phyloP scores from a whole-genome alignment of 1,140 invertebrate genomes.

The Bombus polaris region DNA sequence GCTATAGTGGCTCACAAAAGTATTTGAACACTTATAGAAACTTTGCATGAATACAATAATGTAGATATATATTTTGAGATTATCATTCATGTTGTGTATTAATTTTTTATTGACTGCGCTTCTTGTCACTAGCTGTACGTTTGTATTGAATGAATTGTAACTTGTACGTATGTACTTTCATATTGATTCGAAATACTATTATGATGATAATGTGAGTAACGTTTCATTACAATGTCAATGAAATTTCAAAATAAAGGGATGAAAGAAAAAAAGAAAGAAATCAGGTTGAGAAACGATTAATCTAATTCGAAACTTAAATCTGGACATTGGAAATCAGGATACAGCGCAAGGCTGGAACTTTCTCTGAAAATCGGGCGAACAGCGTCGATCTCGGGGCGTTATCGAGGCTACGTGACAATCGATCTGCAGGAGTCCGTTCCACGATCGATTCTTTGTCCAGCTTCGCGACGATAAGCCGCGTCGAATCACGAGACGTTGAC shows the following conservation, averaged over 20 bases:
- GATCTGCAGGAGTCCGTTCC: slow-evolving; percentile 65
- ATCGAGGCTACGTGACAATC: slow-evolving; percentile 49
- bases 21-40: not conserved
- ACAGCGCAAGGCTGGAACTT: not conserved
- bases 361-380: slow-evolving; percentile 22
- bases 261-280: no score
- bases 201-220: no score
- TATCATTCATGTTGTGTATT: no score
- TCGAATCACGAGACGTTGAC: slow-evolving; percentile 72
- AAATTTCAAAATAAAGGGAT: no score
- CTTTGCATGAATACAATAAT: no score
- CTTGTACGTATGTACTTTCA: no score
- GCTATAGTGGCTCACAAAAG: not conserved
- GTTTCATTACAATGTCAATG: no score
- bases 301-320: not conserved
- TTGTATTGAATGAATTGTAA: no score
- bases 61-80: no score
- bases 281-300: not conserved
- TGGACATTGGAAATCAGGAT: slow-evolving; percentile 11
- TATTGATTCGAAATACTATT: no score
- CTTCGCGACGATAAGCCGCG: slow-evolving; percentile 72
- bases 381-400: slow-evolving; percentile 46
- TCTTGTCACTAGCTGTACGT: no score
- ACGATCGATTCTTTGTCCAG: slow-evolving; percentile 72
- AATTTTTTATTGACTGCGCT: no score